Evolutionary conservation across 2,888 invertebrate species (phyloP).

Genomic region (Eristalis intricaria): DNA sequence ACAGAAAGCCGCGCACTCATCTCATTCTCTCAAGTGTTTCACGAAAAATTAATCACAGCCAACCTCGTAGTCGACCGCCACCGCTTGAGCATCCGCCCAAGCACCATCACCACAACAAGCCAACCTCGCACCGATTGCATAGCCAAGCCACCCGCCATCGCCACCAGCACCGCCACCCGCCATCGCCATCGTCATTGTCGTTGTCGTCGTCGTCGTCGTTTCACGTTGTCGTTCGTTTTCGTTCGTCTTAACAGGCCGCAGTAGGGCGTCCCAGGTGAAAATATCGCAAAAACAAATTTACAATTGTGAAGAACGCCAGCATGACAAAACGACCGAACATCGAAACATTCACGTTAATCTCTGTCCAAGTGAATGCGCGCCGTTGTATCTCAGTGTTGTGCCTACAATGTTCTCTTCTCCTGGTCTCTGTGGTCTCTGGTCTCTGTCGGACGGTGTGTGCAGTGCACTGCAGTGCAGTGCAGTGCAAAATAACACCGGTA

Average conservation of each 20-base stretch:
- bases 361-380: constrained; percentile 70
- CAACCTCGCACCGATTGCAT: background rate
- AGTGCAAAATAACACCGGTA: constrained; percentile 72
- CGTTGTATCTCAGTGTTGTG: constrained; percentile 66
- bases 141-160: background rate
- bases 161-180: background rate
- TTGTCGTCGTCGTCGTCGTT: background rate
- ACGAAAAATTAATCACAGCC: constrained; percentile 63
- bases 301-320: constrained; percentile 72
- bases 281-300: constrained; percentile 71
- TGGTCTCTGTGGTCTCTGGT: background rate
- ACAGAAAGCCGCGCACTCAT: constrained; percentile 4
- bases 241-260: constrained; percentile 41
- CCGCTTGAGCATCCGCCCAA: constrained; percentile 62
- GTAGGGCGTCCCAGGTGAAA: constrained; percentile 71
- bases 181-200: background rate
- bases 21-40: constrained; percentile 32
- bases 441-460: background rate
- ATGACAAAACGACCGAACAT: constrained; percentile 72
- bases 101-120: constrained; percentile 34
- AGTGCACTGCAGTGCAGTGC: constrained; percentile 21
- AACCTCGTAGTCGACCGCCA: background rate
- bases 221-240: background rate
- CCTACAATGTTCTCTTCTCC: constrained; percentile 65
- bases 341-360: constrained; percentile 72